phyloP scores from a whole-genome alignment of 2,888 invertebrate genomes.

The Rotaria sp. region DNA sequence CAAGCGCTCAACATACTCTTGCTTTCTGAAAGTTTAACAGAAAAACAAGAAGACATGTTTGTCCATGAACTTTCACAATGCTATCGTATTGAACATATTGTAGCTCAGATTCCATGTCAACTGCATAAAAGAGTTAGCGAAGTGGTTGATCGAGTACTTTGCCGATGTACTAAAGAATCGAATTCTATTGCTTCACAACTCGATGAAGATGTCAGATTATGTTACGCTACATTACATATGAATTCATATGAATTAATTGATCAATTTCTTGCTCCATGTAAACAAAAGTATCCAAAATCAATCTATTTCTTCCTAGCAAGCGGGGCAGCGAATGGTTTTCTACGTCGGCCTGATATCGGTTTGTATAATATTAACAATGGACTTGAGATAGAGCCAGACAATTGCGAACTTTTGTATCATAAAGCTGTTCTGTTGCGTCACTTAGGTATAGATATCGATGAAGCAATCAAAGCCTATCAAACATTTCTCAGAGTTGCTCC shows the following conservation, averaged over 20 bases:
- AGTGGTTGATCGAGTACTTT: conserved; percentile 27
- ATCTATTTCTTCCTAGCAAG: not conserved
- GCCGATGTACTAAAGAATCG: not conserved
- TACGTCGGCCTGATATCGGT: not conserved
- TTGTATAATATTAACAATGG: conserved; percentile 26
- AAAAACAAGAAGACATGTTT: not conserved
- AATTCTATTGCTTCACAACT: not conserved
- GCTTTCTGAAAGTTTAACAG: not conserved
- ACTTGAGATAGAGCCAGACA: conserved; percentile 16
- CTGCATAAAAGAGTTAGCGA: conserved; percentile 26
- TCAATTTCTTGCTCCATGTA: not conserved
- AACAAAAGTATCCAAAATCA: conserved; percentile 27
- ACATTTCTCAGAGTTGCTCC: conserved; percentile 23
- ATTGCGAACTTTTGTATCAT: not conserved
- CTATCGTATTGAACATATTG: conserved; percentile 32
- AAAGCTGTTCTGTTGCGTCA: conserved; percentile 25
- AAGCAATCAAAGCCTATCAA: conserved; percentile 28
- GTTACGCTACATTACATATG: conserved; percentile 1
- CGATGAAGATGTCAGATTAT: not conserved
- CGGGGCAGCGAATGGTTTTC: conserved; percentile 16
- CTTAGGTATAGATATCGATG: not conserved
- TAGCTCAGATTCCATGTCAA: conserved; percentile 11
- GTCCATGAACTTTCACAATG: conserved; percentile 22
- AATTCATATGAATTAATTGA: not conserved
- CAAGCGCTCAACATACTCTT: not conserved